Base-by-base conservation (phyloP, 2,888 invertebrate genomes). In the Oxystoma pomonae region DNA sequence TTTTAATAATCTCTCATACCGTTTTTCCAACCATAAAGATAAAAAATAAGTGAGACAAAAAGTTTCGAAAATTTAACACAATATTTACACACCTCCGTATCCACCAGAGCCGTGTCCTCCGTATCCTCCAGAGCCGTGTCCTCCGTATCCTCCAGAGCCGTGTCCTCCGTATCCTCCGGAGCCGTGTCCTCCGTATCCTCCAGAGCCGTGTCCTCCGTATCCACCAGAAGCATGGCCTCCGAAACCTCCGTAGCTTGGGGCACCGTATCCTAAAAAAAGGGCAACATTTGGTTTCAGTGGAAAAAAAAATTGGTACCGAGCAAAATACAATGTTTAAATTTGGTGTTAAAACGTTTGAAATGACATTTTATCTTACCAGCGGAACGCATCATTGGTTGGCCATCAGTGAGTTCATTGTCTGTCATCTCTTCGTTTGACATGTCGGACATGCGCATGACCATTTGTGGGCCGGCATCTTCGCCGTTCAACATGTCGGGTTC, bases 61-160 rank as follows among this genome's bases (percentile, higher is more conserved):
- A n/a, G n/a, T n/a, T 20, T 66, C 68, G 58, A 66, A 70, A 57
- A 64, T 60, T 9, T 68, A n/a, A n/a, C n/a, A n/a, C n/a, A n/a
- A n/a, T n/a, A n/a, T n/a, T 35, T 3, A 35, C 35, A 1, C 58
- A 3, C 18, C 16, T 18, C 22, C 59, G 49, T 50, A 50, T 5
- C 20, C 59, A 21, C 16, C n/a, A 17, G 53, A 51, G 1, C n/a
- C 59, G 19, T 49, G 22, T 21, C 57, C 61, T 20, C 58, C 62
- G 18, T 61, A 61, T n/a, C 61, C 61, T 49, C 58, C 57, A 2
- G 35, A 3, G 12, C 57, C 57, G 16, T 35, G 55, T 17, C 35
- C 35, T 35, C 35, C 35, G 35, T 35, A 35, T 7, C 35, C 35
- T 35, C 35, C 35, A 12, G 35, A 3, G 12, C 5, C 35, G 35